Base-by-base conservation (phyloP, 1,140 invertebrate species). In the Lutraria rhynchaena region DNA sequence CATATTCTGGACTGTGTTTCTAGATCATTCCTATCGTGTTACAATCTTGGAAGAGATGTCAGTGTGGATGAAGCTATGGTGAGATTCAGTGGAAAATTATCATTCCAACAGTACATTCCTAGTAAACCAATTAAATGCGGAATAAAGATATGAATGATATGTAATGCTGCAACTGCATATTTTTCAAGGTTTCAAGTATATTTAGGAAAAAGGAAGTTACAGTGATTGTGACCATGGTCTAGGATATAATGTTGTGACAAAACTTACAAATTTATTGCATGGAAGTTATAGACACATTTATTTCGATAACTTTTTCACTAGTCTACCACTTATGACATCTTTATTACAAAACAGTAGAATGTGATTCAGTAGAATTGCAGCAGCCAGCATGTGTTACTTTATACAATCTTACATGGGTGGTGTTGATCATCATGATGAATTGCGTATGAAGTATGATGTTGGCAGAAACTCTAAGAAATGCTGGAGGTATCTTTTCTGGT, bases 11-110 rank as follows among this genome's bases (percentile, higher is more conserved):
- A 63, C 13, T 9, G 17, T 41, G 3, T 41, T 3, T 19, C 7
- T 67, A 37, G 29, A 3, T 7, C 63, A 3, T 67, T 67, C 35
- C 17, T 9, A 19, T 13, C 3, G 3, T 15, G 41, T n/a, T 53
- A 49, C 33, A 71, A 19, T 24, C 15, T 71, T 2, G 22, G n/a
- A 4, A 4, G 41, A 3, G 63, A 67, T n/a, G 33, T 33, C 35
- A 19, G 31, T 67, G 63, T 71, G 15, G 67, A 71, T 46, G 67
- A 71, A 29, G 67, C 67, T 7, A 53, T 71, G 67, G 29, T 71
- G 3, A 71, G 33, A 27, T 71, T 22, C 29, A 51, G 44, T 51
- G 49, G 67, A 3, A 19, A 31, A 15, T 22, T 71, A 4, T 71
- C 67, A n/a, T 71, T 71, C 27, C n/a, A 24, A 11, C 67, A 71